Evolutionary conservation across 2,113 vertebrate species (phyloP).

Genomic region (Calonectris borealis): DNA sequence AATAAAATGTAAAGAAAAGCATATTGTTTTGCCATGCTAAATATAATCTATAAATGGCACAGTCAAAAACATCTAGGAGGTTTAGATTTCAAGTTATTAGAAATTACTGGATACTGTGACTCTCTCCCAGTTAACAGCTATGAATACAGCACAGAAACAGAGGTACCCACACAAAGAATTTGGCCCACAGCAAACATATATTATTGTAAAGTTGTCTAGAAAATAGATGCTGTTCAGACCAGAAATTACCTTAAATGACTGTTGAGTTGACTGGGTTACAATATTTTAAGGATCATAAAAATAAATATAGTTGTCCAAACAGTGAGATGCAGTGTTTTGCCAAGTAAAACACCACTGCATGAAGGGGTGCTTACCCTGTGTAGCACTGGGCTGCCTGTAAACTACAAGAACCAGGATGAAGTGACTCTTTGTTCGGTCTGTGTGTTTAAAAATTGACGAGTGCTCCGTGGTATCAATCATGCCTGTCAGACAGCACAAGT

Average conservation of each 20-base stretch:
- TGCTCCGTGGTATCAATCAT: conserved; percentile 74
- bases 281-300: conserved; percentile 80
- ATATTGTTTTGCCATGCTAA: background rate
- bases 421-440: conserved; percentile 74
- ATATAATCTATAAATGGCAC: background rate
- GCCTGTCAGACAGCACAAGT: conserved; percentile 73
- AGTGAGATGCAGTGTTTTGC: conserved; percentile 51
- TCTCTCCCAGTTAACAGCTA: background rate
- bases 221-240: conserved; percentile 79
- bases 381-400: conserved; percentile 32
- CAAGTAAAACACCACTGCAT: conserved; percentile 69
- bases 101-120: background rate
- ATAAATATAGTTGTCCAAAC: conserved; percentile 73
- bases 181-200: conserved; percentile 60
- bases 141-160: background rate
- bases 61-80: background rate
- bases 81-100: background rate
- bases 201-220: conserved; percentile 67
- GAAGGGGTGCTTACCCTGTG: conserved; percentile 47
- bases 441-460: conserved; percentile 77
- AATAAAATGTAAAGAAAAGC: background rate
- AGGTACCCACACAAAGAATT: conserved; percentile 43
- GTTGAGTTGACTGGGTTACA: conserved; percentile 70
- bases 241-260: conserved; percentile 75
- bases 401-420: conserved; percentile 55